Conservation (phyloP, 64 coral and sea anemone genomes). For the Montipora cactus region DNA sequence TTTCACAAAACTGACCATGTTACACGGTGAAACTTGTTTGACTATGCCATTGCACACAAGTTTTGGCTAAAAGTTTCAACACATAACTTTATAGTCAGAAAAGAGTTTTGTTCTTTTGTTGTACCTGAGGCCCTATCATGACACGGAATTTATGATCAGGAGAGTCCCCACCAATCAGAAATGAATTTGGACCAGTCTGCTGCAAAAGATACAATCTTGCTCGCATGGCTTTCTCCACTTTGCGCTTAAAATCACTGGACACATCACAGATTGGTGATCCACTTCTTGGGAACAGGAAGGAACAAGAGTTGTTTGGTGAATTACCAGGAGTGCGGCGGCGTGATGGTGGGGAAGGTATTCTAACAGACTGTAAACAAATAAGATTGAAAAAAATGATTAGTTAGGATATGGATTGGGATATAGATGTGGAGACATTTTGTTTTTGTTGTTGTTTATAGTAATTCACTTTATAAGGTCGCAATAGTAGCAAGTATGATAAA, state of each 20-base stretch:
- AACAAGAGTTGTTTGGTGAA: constrained; percentile 75
- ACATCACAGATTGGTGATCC: constrained; percentile 84
- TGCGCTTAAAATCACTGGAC: constrained; percentile 79
- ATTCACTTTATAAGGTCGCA: too few species aligned
- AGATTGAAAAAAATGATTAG: not conserved
- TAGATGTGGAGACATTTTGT: too few species aligned
- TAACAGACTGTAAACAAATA: constrained; percentile 32
- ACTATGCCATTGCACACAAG: too few species aligned
- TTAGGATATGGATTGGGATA: too few species aligned
- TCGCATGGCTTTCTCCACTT: constrained; percentile 89
- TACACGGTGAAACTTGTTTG: too few species aligned
- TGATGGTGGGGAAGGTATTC: constrained; percentile 73
- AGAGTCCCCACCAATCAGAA: constrained; percentile 96
- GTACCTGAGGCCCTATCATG: constrained; percentile 99
- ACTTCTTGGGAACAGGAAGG: constrained; percentile 64
- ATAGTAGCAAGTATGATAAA: too few species aligned
- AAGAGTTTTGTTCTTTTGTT: not conserved
- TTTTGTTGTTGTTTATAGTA: too few species aligned
- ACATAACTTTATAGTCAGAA: too few species aligned
- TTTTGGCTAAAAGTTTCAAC: too few species aligned
- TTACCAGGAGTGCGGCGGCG: constrained; percentile 69
- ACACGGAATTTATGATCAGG: constrained; percentile 97
- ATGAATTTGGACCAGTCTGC: constrained; percentile 97
- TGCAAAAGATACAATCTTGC: constrained; percentile 94
- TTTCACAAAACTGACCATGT: too few species aligned